Evolutionary conservation across 1,140 invertebrate species (phyloP), one percentile per base, ranked within the genome.

Genomic region (Gerris buenoi): DNA sequence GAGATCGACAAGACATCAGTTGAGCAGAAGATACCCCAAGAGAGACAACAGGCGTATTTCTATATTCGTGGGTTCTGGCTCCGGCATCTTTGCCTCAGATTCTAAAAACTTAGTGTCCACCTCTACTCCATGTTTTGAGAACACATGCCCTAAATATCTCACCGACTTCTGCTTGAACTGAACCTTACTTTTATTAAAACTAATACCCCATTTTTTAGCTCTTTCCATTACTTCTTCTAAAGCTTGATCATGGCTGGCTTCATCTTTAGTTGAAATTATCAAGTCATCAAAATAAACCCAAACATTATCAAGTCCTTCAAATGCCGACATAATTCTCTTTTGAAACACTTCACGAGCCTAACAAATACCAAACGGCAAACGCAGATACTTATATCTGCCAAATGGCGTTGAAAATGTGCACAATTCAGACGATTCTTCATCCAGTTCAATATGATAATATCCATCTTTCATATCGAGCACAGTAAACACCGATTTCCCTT

Each of bases 231-330:
- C 68, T 46, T 69, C 29, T 62, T 56, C 28, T 22, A 78, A 65
- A 59, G 67, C 71, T 27, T 28, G 3, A 66, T 74, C 68, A 69
- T 71, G 70, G 68, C 75, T 68, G 33, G 67, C 56, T 57, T 71
- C 29, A 67, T 33, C 67, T 1, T 68, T 25, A 22, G 61, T 70
- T 67, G 69, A 22, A 46, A 76, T 70, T 26, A 72, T 69, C 15
- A 76, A 73, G 69, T 79, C 77, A 71, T 78, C 75, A 68, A 76
- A 68, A 65, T 76, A 74, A 10, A 57, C 2, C 71, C 67, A n/a
- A 66, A 64, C 5, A 76, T 68, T 26, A 73, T 70, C 27, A 27
- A 18, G 14, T 25, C 26, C 23, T 59, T 2, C 15, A 74, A 46
- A 2, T 72, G 73, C 68, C 68, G 33, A 46, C n/a, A n/a, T n/a